These are phyloP conservation scores for Orestias chungarensis DNA, from an alignment of 2,797 vertebrate genomes.

Conservation along the genomic window DNA sequence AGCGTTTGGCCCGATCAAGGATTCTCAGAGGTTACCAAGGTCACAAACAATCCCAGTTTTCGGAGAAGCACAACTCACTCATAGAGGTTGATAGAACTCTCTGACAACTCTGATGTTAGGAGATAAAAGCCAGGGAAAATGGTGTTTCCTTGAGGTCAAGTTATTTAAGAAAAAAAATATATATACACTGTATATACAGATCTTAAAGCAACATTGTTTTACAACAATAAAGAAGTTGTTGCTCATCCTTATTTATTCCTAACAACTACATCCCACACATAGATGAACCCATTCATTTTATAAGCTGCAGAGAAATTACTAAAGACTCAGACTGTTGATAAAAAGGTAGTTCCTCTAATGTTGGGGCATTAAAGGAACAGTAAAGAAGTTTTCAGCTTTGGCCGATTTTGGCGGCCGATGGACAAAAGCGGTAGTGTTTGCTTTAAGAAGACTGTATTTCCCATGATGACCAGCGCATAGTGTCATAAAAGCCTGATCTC, in stretches of 20 bases:
- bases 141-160: not conserved
- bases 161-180: not conserved
- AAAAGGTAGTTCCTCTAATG: not conserved
- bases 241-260: not conserved
- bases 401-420: too few relatives aligned
- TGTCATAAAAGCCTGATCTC: too few relatives aligned
- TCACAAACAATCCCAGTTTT: slow-evolving; percentile 12
- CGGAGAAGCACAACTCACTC: slow-evolving; percentile 7
- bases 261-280: not conserved
- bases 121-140: not conserved
- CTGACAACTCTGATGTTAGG: not conserved
- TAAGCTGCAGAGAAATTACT: not conserved
- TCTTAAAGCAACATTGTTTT: not conserved
- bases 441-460: too few relatives aligned
- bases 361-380: too few relatives aligned
- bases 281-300: not conserved
- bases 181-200: too few relatives aligned
- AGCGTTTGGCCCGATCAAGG: slow-evolving; percentile 14
- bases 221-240: not conserved
- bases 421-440: too few relatives aligned
- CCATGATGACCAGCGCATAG: too few relatives aligned
- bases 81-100: not conserved
- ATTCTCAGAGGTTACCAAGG: slow-evolving; percentile 26
- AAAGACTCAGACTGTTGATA: not conserved
- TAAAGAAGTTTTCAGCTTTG: too few relatives aligned